Percentiles rank a stretch among this genome's conserved stretches.
phyloP scores from a whole-genome alignment of 2,888 invertebrate genomes.

The Chloroclysta siterata region DNA sequence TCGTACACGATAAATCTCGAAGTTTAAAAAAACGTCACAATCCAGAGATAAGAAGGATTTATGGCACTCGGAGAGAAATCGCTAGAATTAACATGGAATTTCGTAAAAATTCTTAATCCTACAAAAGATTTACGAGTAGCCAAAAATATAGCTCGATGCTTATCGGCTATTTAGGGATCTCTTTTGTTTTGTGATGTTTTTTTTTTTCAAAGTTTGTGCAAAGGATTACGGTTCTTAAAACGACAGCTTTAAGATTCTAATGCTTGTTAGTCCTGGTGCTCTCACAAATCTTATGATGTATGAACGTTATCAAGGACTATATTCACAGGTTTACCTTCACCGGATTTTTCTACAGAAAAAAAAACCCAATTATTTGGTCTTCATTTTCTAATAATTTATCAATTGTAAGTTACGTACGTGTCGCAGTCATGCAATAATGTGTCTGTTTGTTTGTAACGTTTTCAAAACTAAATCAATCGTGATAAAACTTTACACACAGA shows the following conservation, averaged over 20 bases:
- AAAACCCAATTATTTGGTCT: too few species aligned
- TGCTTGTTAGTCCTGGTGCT: background rate
- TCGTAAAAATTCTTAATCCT: conserved; percentile 41
- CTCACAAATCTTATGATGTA: background rate
- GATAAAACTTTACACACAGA: too few species aligned
- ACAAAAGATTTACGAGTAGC: conserved; percentile 29
- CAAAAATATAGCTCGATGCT: conserved; percentile 29
- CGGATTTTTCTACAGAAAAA: too few species aligned
- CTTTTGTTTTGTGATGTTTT: conserved; percentile 19
- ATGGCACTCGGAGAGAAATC: conserved; percentile 36
- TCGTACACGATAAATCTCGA: conserved; percentile 37
- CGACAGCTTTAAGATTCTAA: background rate
- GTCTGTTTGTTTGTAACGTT: too few species aligned
- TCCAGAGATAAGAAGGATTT: conserved; percentile 43
- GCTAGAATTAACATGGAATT: conserved; percentile 42
- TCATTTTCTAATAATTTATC: too few species aligned
- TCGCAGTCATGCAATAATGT: too few species aligned
- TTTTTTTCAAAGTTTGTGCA: conserved; percentile 14
- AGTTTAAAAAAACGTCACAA: conserved; percentile 42
- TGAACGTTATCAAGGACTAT: too few species aligned
- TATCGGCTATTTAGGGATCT: conserved; percentile 26
- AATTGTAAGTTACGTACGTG: too few species aligned
- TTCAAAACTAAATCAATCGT: too few species aligned
- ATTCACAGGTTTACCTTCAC: too few species aligned
- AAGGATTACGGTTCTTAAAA: conserved; percentile 8